Percentiles rank a stretch among this genome's conserved stretches.
Conservation (phyloP, 2,888 invertebrate genomes). For the Iphiclides podalirius region DNA sequence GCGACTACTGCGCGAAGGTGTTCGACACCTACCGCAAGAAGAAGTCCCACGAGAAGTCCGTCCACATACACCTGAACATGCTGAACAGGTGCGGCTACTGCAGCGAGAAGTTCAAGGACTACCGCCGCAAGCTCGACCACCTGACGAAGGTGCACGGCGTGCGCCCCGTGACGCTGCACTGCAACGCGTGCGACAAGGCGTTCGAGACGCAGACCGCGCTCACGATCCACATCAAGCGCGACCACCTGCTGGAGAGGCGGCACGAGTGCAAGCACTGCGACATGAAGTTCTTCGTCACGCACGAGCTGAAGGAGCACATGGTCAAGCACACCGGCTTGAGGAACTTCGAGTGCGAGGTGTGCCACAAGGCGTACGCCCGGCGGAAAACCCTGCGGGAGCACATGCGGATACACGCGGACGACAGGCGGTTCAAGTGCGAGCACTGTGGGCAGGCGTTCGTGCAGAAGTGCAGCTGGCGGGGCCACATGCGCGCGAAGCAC, state of each 20-base stretch:
- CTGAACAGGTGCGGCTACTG: constrained; percentile 44
- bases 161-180: constrained; percentile 29
- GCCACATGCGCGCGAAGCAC: constrained; percentile 38
- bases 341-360: constrained; percentile 39
- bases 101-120: constrained; percentile 40
- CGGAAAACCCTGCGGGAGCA: constrained; percentile 39
- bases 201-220: constrained; percentile 35
- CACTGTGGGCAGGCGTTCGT: constrained; percentile 40
- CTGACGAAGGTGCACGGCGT: constrained; percentile 36
- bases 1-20: constrained; percentile 55
- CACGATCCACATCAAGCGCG: constrained; percentile 37
- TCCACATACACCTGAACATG: constrained; percentile 49
- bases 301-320: constrained; percentile 39
- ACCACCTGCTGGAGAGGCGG: constrained; percentile 48
- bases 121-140: constrained; percentile 37
- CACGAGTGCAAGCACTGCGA: constrained; percentile 40
- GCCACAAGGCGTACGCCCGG: constrained; percentile 36
- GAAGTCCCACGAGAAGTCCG: constrained; percentile 54
- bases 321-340: constrained; percentile 37
- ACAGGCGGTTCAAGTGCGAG: constrained; percentile 40
- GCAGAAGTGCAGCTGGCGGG: constrained; percentile 42
- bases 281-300: constrained; percentile 36
- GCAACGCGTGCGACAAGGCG: constrained; percentile 41
- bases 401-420: constrained; percentile 43
- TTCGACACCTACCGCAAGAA: constrained; percentile 55